Conservation (phyloP, 2,797 vertebrate species). For the Potorous gilbertii region DNA sequence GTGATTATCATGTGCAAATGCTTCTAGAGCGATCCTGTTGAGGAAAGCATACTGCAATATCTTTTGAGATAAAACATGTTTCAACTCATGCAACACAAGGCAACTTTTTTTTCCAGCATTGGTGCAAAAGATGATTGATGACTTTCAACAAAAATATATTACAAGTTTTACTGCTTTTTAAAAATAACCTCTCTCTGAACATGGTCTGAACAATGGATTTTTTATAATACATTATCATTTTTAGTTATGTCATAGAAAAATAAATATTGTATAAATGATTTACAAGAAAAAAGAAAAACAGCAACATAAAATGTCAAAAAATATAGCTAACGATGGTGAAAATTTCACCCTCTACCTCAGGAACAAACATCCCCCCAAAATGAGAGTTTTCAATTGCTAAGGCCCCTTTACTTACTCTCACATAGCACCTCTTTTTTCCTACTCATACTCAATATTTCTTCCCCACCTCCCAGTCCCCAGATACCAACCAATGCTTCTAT, state of each 20-base stretch:
- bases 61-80: slow-evolving; percentile 26
- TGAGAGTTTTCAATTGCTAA: background rate
- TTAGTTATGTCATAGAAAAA: slow-evolving; percentile 84
- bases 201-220: slow-evolving; percentile 51
- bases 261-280: slow-evolving; percentile 87
- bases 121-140: slow-evolving; percentile 50
- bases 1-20: slow-evolving; percentile 5
- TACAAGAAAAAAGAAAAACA: slow-evolving; percentile 69
- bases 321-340: background rate
- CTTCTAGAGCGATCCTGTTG: background rate
- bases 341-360: slow-evolving; percentile 4
- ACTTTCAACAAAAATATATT: slow-evolving; percentile 66
- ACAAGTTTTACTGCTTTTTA: slow-evolving; percentile 59
- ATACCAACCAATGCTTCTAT: background rate
- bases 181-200: slow-evolving; percentile 61
- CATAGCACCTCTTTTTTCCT: background rate
- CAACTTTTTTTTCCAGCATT: slow-evolving; percentile 62
- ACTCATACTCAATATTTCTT: background rate
- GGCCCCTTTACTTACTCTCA: slow-evolving; percentile 12
- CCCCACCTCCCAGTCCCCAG: background rate
- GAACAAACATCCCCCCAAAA: slow-evolving; percentile 32
- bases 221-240: slow-evolving; percentile 65
- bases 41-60: slow-evolving; percentile 37
- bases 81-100: slow-evolving; percentile 28
- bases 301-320: slow-evolving; percentile 41